These are phyloP conservation scores for Danio kyathit DNA, from an alignment of 2,797 vertebrate genomes.

Conservation along the genomic window DNA sequence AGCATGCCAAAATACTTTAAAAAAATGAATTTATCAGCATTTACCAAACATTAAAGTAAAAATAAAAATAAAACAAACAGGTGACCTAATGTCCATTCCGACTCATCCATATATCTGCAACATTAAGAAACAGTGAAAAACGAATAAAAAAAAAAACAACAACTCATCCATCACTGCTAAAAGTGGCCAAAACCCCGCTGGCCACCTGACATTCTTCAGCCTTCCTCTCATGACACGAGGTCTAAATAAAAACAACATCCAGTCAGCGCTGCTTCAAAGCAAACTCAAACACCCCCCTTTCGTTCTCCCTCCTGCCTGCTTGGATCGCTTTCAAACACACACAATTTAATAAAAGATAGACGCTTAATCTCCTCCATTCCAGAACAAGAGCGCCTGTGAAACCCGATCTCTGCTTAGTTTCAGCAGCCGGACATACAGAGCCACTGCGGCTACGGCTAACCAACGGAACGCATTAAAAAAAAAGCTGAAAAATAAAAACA, in stretches of 20 bases:
- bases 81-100: neutral
- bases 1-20: neutral
- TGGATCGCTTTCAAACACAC: slow-evolving; percentile 79
- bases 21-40: neutral
- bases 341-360: slow-evolving; percentile 79
- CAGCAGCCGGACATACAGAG: slow-evolving; percentile 36
- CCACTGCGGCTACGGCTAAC: slow-evolving; percentile 46
- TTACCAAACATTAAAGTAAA: neutral
- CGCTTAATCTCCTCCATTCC: slow-evolving; percentile 75
- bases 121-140: neutral
- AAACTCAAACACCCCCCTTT: slow-evolving; percentile 5
- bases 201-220: slow-evolving; percentile 67
- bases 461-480: slow-evolving; percentile 59
- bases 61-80: slow-evolving; percentile 1
- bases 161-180: slow-evolving; percentile 55
- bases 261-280: slow-evolving; percentile 73
- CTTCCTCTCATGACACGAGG: slow-evolving; percentile 66
- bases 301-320: slow-evolving; percentile 64
- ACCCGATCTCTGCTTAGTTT: slow-evolving; percentile 66
- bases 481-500: slow-evolving; percentile 57
- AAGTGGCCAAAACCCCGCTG: slow-evolving; percentile 55
- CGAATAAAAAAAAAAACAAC: neutral
- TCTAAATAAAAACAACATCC: slow-evolving; percentile 73
- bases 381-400: slow-evolving; percentile 67
- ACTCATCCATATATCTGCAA: neutral